These are phyloP conservation scores for Ectropis crepuscularia DNA, from an alignment of 2,888 invertebrate species.

Conservation along the genomic window DNA sequence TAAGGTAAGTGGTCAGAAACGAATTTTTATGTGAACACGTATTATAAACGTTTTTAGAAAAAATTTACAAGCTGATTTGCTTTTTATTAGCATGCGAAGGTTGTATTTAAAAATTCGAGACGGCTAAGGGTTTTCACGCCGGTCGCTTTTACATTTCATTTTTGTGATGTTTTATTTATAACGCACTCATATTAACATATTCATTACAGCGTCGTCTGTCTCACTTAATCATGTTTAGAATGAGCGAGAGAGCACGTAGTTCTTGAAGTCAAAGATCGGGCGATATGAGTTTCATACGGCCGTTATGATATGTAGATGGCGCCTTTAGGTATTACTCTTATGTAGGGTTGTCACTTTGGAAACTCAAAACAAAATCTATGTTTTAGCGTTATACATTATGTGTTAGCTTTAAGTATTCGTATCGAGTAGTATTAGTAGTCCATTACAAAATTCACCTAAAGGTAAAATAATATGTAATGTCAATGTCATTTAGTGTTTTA, in stretches of 20 bases:
- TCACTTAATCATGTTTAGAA: constrained; percentile 25
- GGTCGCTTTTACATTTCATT: constrained; percentile 38
- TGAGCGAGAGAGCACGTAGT: constrained; percentile 17
- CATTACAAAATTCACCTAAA: no score
- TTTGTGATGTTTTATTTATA: constrained; percentile 37
- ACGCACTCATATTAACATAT: constrained; percentile 34
- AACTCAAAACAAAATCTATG: no score
- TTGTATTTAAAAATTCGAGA: constrained; percentile 39
- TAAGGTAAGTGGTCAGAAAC: constrained; percentile 28
- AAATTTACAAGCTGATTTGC: constrained; percentile 34
- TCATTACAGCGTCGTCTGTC: constrained; percentile 32
- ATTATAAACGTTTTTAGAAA: constrained; percentile 30
- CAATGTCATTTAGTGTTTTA: no score
- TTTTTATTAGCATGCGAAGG: constrained; percentile 40
- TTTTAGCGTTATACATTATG: no score
- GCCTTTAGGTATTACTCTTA: constrained; percentile 43
- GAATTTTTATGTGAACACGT: constrained; percentile 27
- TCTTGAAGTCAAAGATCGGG: constrained; percentile 36
- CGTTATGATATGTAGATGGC: constrained; percentile 44
- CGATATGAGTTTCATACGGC: constrained; percentile 34
- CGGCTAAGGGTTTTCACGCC: constrained; percentile 35
- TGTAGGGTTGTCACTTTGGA: no score
- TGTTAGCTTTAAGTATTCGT: no score
- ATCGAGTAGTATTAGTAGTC: no score
- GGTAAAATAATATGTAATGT: no score